Evolutionary conservation across 2,888 invertebrate genomes (phyloP).

Genomic region (Pristionchus entomophagus): DNA sequence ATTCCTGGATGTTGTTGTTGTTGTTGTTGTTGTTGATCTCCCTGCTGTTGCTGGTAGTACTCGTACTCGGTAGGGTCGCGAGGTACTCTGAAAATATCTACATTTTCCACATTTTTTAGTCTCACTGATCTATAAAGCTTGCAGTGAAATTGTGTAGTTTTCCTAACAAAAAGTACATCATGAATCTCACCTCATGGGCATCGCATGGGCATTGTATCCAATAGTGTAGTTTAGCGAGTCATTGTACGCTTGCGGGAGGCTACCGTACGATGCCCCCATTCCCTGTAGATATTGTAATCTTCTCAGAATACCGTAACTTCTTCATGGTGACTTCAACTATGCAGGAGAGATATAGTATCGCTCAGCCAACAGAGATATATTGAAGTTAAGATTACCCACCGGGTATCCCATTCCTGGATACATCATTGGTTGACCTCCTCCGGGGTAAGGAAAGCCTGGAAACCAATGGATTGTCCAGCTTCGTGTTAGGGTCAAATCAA

Average conservation of each 20-base stretch:
- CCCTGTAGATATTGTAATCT: neutral
- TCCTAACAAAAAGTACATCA: neutral
- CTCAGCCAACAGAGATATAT: too few species aligned
- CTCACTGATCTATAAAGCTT: too few species aligned
- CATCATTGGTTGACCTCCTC: slow-evolving; percentile 25
- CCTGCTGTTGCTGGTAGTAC: slow-evolving; percentile 1
- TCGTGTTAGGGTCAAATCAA: neutral
- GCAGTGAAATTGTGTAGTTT: too few species aligned
- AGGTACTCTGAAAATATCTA: neutral
- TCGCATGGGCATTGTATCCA: slow-evolving; percentile 53
- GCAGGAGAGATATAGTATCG: too few species aligned
- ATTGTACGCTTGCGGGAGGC: slow-evolving; percentile 10
- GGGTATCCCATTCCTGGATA: neutral
- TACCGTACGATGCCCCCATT: slow-evolving; percentile 40
- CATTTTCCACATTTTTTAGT: too few species aligned
- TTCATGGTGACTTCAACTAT: too few species aligned
- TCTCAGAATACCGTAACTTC: neutral
- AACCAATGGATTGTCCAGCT: neutral
- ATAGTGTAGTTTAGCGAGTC: slow-evolving; percentile 46
- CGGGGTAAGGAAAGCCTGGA: neutral
- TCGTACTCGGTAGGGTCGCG: slow-evolving; percentile 22
- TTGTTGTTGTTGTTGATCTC: neutral
- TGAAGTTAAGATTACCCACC: neutral
- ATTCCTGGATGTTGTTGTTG: neutral
- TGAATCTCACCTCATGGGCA: slow-evolving; percentile 48